phyloP scores from a whole-genome alignment of 2,797 vertebrate species.

The Lepilemur ruficaudatus region DNA sequence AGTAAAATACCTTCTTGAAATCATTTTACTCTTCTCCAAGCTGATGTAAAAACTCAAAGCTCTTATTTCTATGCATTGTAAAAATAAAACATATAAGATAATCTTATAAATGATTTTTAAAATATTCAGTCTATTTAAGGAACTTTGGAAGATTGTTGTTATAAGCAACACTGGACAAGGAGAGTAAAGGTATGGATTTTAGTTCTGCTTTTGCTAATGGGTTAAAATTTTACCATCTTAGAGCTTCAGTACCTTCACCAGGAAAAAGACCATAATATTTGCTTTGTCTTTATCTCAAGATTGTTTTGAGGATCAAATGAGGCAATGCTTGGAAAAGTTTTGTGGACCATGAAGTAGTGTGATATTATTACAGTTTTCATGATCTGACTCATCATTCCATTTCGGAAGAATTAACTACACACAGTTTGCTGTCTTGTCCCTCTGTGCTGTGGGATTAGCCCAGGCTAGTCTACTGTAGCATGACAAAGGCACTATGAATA shows the following conservation, averaged over 20 bases:
- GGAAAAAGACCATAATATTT: neutral
- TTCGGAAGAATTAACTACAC: neutral
- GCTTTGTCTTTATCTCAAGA: neutral
- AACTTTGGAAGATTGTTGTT: neutral
- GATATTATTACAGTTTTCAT: neutral
- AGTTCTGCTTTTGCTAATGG: neutral
- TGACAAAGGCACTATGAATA: neutral
- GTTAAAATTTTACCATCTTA: neutral
- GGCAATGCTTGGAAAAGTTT: neutral
- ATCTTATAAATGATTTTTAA: neutral
- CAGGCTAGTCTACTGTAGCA: neutral
- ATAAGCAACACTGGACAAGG: neutral
- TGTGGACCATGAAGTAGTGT: neutral
- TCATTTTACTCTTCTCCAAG: neutral
- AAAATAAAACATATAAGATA: neutral
- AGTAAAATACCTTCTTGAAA: neutral
- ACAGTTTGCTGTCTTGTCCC: neutral
- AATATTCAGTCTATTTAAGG: neutral
- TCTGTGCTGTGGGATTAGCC: neutral
- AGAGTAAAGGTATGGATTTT: neutral
- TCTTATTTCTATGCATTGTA: neutral
- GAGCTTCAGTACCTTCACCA: neutral
- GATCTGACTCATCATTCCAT: neutral
- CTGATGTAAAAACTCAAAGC: neutral
- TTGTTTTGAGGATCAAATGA: neutral